Base-by-base conservation (phyloP, 1,140 invertebrate species). In the Pararge aegeria region DNA sequence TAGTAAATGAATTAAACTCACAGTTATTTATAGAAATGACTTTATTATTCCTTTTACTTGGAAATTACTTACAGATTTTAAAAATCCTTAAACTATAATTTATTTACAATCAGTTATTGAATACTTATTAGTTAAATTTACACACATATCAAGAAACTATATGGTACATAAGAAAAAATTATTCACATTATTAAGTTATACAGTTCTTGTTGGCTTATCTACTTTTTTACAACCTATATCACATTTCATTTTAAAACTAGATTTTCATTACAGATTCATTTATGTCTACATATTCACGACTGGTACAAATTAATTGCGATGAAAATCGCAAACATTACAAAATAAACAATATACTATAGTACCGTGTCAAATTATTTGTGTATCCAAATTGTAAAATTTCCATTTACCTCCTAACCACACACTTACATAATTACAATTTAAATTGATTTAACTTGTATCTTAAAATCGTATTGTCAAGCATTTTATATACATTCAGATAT, bases 401-500 rank as follows among this genome's bases (percentile, higher is more conserved):
- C 48, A 52, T 53, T 68, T 59, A 59, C 29, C 16, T 24, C 15
- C 54, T 63, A 62, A 62, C 27, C 53, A 44, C 48, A 6, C 50
- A 46, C 42, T 63, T 51, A 61, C 27, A 46, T 46, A 40, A 46
- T 53, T 55, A 63, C 29, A 55, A 52, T 40, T 56, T 54, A 50
- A 34, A 68, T 67, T 71, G 64, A 66, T 73, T 75, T 73, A 70
- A 66, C 58, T 75, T 80, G 72, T 81, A 82, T 75, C 68, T 86
- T 81, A 83, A 80, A 80, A 77, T 79, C 67, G 85, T 88, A 88
- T 89, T 89, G 84, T 89, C 86, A 87, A 89, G 86, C 86, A 68
- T 84, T 83, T 78, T 84, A 87, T 87, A 46, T 89, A 89, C 84
- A 87, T 71, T 78, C 74, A 89, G 86, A 89, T 89, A 89, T 89